Evolutionary conservation across 2,888 invertebrate species (phyloP).

Genomic region (Crocallis elinguaria): DNA sequence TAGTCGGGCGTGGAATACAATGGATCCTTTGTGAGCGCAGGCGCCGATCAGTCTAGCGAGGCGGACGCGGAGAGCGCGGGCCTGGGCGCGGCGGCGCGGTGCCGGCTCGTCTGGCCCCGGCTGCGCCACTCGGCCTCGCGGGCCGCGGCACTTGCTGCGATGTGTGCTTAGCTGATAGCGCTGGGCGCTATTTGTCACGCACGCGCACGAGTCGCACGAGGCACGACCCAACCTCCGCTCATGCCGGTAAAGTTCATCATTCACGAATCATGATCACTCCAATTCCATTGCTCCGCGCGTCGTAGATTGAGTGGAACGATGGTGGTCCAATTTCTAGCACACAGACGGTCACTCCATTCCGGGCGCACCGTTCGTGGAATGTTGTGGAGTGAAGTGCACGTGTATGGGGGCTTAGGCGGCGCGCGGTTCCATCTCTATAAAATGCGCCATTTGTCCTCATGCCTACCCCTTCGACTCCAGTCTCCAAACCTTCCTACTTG

Average conservation of each 20-base stretch:
- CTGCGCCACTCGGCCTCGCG: conserved; percentile 33
- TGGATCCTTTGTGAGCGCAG: conserved; percentile 79
- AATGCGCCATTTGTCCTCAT: conserved; percentile 45
- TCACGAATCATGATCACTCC: no score
- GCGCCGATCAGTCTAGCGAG: conserved; percentile 80
- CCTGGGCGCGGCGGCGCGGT: conserved; percentile 44
- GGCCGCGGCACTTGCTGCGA: no score
- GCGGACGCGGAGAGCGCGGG: no score
- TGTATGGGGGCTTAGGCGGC: conserved; percentile 31
- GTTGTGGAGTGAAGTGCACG: no score
- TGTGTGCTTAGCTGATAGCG: conserved; percentile 28
- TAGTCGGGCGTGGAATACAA: conserved; percentile 74
- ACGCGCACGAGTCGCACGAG: conserved; percentile 35
- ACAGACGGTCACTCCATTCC: no score
- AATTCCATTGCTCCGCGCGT: no score
- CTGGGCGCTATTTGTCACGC: conserved; percentile 39
- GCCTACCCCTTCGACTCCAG: conserved; percentile 10
- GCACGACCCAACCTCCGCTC: conserved; percentile 14
- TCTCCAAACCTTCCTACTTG: no score
- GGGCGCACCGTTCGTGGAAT: no score
- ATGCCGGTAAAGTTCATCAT: no score
- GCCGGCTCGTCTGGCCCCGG: conserved; percentile 62
- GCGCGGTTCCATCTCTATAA: conserved; percentile 56
- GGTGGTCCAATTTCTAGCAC: no score
- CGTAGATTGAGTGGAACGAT: no score